Percentiles rank a stretch among this genome's conserved stretches.
These are phyloP conservation scores for Silurus glanis DNA, from an alignment of 2,113 vertebrate genomes.

Conservation along the genomic window DNA sequence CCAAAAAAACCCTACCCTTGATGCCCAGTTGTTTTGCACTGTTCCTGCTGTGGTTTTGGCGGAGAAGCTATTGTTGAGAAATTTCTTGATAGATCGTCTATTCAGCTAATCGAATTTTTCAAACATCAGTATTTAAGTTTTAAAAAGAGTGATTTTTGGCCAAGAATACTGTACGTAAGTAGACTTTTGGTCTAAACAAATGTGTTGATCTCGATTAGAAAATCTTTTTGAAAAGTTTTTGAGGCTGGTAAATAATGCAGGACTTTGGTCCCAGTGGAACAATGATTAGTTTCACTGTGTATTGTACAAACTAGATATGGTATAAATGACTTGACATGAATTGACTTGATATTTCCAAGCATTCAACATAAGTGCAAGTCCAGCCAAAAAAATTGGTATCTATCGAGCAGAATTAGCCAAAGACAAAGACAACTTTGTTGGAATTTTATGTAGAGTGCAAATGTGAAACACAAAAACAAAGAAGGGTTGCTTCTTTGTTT, in stretches of 20 bases:
- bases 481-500: too few species aligned
- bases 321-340: too few species aligned
- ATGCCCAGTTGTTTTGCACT: background rate
- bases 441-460: background rate
- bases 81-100: too few species aligned
- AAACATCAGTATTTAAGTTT: background rate
- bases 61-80: background rate
- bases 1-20: background rate
- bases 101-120: background rate
- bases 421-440: background rate
- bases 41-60: background rate
- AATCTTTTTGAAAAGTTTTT: background rate
- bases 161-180: background rate
- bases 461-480: too few species aligned
- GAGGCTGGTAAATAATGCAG: background rate
- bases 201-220: background rate
- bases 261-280: too few species aligned
- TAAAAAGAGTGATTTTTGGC: background rate
- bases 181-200: background rate
- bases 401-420: background rate
- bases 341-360: background rate
- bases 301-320: too few species aligned
- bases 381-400: background rate
- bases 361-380: background rate
- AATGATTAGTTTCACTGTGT: too few species aligned